These are phyloP conservation scores for Prionace glauca DNA, from an alignment of 2,797 vertebrate genomes.

Conservation along the genomic window DNA sequence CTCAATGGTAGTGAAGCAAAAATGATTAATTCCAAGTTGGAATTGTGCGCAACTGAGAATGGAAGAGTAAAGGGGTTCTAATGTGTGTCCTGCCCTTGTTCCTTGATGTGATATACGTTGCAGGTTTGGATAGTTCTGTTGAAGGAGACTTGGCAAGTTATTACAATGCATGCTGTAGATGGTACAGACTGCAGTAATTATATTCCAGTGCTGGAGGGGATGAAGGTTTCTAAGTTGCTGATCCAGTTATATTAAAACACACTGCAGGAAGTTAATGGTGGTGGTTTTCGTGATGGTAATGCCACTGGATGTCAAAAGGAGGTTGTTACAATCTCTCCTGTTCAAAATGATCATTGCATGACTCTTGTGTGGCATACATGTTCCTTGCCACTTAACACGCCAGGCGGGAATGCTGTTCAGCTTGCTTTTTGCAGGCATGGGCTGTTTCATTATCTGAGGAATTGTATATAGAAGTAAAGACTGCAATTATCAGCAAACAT, in stretches of 20 bases:
- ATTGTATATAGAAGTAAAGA: too few species aligned
- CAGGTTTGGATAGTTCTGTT: neutral
- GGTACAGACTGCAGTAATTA: neutral
- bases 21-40: neutral
- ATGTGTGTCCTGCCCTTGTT: neutral
- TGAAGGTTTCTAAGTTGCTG: neutral
- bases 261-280: neutral
- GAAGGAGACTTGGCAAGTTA: neutral
- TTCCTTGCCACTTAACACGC: neutral
- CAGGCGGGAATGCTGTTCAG: neutral
- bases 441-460: too few species aligned
- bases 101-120: neutral
- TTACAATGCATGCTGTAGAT: neutral
- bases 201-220: neutral
- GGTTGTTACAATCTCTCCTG: neutral
- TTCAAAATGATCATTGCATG: neutral
- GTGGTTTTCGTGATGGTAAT: neutral
- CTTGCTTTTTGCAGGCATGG: too few species aligned
- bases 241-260: neutral
- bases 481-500: too few species aligned
- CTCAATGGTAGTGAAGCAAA: neutral
- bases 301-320: neutral
- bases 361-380: neutral
- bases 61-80: neutral
- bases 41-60: neutral